Evolutionary conservation across 2,888 invertebrate genomes (phyloP).

Genomic region (Hydropsyche betteni): DNA sequence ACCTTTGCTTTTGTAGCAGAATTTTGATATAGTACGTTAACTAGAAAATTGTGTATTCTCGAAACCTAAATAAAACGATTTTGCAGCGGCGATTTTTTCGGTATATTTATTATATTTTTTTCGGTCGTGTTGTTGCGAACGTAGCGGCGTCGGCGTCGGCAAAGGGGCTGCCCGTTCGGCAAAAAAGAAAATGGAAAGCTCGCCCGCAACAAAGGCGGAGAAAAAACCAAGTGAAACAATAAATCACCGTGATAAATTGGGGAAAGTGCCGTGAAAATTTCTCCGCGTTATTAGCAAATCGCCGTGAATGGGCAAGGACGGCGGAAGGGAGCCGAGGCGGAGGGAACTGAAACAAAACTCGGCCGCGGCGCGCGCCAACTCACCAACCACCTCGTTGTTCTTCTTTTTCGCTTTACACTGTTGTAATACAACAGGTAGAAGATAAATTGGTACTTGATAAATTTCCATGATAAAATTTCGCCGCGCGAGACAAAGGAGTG

Average conservation of each 20-base stretch:
- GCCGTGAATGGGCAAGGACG: conserved; percentile 34
- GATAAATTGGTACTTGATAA: conserved; percentile 41
- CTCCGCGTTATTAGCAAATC: conserved; percentile 49
- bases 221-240: conserved; percentile 50
- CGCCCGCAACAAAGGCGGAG: conserved; percentile 39
- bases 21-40: conserved; percentile 22
- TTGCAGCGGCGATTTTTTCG: conserved; percentile 10
- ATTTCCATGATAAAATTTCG: conserved; percentile 35
- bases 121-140: neutral
- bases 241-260: conserved; percentile 52
- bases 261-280: conserved; percentile 49
- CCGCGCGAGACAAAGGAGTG: conserved; percentile 33
- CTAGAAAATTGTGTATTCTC: conserved; percentile 22
- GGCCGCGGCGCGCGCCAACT: neutral
- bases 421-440: conserved; percentile 41
- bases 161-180: neutral
- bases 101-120: conserved; percentile 7
- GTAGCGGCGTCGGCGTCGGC: conserved; percentile 3
- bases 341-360: conserved; percentile 39
- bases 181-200: conserved; percentile 36
- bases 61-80: conserved; percentile 15
- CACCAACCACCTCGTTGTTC: conserved; percentile 3
- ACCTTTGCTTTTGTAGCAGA: neutral
- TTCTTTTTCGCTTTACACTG: conserved; percentile 14
- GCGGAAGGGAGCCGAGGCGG: conserved; percentile 11